Evolutionary conservation across 37 sponge, comb jelly and placozoan species (phyloP), one percentile per base, ranked within the genome.

Genomic region (Ianthella basta): DNA sequence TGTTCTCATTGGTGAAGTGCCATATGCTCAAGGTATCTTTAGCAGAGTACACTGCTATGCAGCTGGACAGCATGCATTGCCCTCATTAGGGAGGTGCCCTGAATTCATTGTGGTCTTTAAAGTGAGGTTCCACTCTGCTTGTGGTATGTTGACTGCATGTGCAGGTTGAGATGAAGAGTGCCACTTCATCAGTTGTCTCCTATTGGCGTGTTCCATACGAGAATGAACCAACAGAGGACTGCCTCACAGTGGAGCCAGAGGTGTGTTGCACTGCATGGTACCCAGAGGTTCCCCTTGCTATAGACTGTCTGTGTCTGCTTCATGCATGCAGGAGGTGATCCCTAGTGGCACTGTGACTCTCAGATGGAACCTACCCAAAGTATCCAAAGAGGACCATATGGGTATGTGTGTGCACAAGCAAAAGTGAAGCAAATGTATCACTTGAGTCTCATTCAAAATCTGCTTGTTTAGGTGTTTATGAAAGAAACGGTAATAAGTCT

Each of bases 91-190:
- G n/a, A n/a, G n/a, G n/a, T n/a, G n/a, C n/a, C n/a, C n/a, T n/a
- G n/a, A n/a, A 44, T 44, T 44, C 50, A 44, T 44, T 3, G 50
- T 44, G 3, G 3, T 44, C 50, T 44, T 8, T 44, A 8, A 44
- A 44, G 8, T 3, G 50, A 44, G 50, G 50, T 8, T 8, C 50
- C 50, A 44, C 50, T 44, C 6, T 44, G 50, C 6, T 44, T n/a
- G n/a, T n/a, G n/a, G 50, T 44, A 44, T 44, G 6, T 29, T 30
- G 30, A 27, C 35, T n/a, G n/a, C n/a, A n/a, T 61, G 6, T 84
- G 33, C 75, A 91, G 92, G 86, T 91, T 40, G 66, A n/a, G 59
- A 81, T 91, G 27, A 82, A 59, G 24, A 88, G 88, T 15, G 72
- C 92, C 50, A 91, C 92, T 20, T 91, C 92, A 34, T 65, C 40